Conservation (phyloP, 2,797 vertebrate species). For the Acanthopagrus latus region DNA sequence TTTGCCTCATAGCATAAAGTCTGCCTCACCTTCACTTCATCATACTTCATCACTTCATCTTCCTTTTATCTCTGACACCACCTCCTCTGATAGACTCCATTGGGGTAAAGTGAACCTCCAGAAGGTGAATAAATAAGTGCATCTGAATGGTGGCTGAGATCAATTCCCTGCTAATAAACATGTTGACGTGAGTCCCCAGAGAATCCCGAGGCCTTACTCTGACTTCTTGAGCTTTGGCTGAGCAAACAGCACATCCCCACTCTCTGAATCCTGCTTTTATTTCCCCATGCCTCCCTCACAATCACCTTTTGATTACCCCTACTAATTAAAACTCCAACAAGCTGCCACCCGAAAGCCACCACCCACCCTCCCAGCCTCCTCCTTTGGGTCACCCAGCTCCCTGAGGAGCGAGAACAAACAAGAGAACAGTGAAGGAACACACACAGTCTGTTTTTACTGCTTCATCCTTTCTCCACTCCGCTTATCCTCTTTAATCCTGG, state of each 20-base stretch:
- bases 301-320: constrained; percentile 92
- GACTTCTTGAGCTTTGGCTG: constrained; percentile 88
- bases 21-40: not conserved
- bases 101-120: constrained; percentile 9
- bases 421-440: constrained; percentile 72
- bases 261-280: constrained; percentile 68
- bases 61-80: not conserved
- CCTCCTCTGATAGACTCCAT: not conserved
- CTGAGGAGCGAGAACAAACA: constrained; percentile 78
- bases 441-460: constrained; percentile 77
- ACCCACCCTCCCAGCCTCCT: constrained; percentile 83
- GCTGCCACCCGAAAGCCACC: constrained; percentile 88
- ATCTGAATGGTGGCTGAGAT: constrained; percentile 50
- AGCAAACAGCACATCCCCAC: constrained; percentile 88
- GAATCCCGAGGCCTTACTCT: constrained; percentile 54
- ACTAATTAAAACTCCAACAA: constrained; percentile 97
- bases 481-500: constrained; percentile 90
- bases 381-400: constrained; percentile 83
- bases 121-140: constrained; percentile 37
- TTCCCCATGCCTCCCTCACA: constrained; percentile 73
- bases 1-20: not conserved
- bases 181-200: constrained; percentile 54
- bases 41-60: not conserved
- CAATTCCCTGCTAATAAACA: constrained; percentile 50
- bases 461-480: constrained; percentile 86